Conservation (phyloP, 2,797 vertebrate genomes). For the Taeniopygia guttata region DNA sequence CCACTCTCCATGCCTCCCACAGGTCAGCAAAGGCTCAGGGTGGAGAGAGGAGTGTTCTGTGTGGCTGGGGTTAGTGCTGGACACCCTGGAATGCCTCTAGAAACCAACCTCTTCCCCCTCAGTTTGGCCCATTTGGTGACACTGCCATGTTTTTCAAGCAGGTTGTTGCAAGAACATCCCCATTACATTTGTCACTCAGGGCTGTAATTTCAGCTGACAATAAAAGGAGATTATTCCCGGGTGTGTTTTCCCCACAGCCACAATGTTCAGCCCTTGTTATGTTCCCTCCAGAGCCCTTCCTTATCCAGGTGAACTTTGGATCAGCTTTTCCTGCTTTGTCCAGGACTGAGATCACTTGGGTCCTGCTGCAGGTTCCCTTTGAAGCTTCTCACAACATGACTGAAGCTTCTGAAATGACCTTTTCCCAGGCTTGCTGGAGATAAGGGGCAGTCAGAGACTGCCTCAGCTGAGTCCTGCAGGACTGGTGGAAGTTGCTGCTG, state of each 20-base stretch:
- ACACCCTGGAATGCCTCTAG: too few relatives aligned
- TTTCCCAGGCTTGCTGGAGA: neutral
- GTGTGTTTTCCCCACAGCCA: neutral
- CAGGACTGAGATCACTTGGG: neutral
- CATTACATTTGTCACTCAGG: too few relatives aligned
- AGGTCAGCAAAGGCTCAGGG: too few relatives aligned
- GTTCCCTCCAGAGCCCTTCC: neutral
- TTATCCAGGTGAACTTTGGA: conserved; percentile 7
- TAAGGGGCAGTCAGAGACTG: neutral
- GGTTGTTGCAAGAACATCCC: too few relatives aligned
- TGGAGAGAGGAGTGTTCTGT: too few relatives aligned
- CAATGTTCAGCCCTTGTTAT: neutral
- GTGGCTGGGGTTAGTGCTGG: too few relatives aligned
- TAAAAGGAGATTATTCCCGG: neutral
- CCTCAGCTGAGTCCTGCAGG: neutral
- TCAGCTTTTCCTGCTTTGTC: neutral
- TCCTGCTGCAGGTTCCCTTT: neutral
- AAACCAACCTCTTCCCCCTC: too few relatives aligned
- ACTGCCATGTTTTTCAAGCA: too few relatives aligned
- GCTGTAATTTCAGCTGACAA: too few relatives aligned
- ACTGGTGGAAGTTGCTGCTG: too few relatives aligned
- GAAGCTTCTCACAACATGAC: neutral
- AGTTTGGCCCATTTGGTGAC: too few relatives aligned
- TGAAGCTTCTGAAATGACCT: neutral
- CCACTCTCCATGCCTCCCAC: too few relatives aligned